Evolutionary conservation across 1,140 invertebrate species (phyloP).

Genomic region (Hypothenemus hampei): DNA sequence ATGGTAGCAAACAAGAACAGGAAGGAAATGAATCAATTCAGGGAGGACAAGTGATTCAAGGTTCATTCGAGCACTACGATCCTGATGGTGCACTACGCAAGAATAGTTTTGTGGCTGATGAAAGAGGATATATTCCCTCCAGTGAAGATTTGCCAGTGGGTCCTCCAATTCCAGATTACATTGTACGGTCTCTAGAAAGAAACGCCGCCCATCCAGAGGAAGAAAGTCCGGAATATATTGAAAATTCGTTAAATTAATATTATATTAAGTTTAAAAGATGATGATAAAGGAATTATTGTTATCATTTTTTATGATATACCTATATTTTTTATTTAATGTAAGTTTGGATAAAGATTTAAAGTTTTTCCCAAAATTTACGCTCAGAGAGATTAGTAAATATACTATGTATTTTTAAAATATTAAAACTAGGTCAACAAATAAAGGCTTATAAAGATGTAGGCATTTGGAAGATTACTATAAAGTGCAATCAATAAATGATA

Average conservation of each 20-base stretch:
- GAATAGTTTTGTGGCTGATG: constrained; percentile 55
- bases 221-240: constrained; percentile 12
- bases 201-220: constrained; percentile 31
- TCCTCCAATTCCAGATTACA: constrained; percentile 47
- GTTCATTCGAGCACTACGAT: constrained; percentile 60
- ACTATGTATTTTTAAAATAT: no score
- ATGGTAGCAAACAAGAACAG: constrained; percentile 20
- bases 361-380: no score
- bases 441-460: no score
- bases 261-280: no score
- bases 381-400: no score
- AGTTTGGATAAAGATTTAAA: no score
- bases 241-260: not conserved
- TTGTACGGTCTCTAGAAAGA: constrained; percentile 46
- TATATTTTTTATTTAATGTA: no score
- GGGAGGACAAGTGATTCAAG: constrained; percentile 53
- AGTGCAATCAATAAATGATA: no score
- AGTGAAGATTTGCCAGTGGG: constrained; percentile 55
- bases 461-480: no score
- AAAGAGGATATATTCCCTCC: constrained; percentile 54
- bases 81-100: constrained; percentile 56
- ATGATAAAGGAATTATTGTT: no score
- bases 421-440: no score
- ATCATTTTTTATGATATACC: no score
- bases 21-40: constrained; percentile 30